These are phyloP conservation scores for Macrosteles quadrilineatus DNA, from an alignment of 1,140 invertebrate species.

Conservation along the genomic window DNA sequence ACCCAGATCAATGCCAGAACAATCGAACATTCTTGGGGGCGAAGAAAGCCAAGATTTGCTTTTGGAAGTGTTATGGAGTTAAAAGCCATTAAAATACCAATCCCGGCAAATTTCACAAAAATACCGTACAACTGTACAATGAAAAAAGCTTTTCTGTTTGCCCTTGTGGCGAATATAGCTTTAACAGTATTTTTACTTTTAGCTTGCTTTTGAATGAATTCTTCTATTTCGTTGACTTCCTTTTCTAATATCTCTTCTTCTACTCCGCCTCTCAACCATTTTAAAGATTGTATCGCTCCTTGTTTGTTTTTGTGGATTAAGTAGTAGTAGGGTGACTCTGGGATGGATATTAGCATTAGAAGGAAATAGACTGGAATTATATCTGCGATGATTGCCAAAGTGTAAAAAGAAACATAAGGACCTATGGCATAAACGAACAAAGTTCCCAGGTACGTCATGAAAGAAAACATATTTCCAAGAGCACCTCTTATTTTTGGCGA, in stretches of 20 bases:
- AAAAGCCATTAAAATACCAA: conserved; percentile 31
- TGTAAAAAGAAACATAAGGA: conserved; percentile 66
- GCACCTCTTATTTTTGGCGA: conserved; percentile 61
- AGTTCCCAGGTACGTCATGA: conserved; percentile 71
- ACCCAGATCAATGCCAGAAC: conserved; percentile 28
- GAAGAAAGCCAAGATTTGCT: neutral
- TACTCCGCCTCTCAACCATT: conserved; percentile 60
- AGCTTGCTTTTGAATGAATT: conserved; percentile 11
- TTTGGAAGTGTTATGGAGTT: conserved; percentile 29
- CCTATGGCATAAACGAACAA: conserved; percentile 69
- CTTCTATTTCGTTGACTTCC: conserved; percentile 14
- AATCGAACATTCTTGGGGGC: conserved; percentile 23
- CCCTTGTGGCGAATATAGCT: conserved; percentile 24
- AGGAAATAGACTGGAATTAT: conserved; percentile 63
- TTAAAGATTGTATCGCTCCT: conserved; percentile 63
- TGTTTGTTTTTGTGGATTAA: conserved; percentile 57
- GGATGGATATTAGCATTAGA: conserved; percentile 69
- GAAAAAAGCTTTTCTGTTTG: conserved; percentile 27
- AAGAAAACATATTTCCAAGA: conserved; percentile 67
- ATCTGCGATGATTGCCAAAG: conserved; percentile 64
- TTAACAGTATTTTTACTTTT: neutral
- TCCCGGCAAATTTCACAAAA: conserved; percentile 29
- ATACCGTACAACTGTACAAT: conserved; percentile 28
- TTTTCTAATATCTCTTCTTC: conserved; percentile 18
- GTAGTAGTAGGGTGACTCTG: conserved; percentile 79